Percentiles rank a stretch among this genome's conserved stretches.
Evolutionary conservation across 2,113 vertebrate genomes (phyloP).

Genomic region (Gavialis gangeticus): DNA sequence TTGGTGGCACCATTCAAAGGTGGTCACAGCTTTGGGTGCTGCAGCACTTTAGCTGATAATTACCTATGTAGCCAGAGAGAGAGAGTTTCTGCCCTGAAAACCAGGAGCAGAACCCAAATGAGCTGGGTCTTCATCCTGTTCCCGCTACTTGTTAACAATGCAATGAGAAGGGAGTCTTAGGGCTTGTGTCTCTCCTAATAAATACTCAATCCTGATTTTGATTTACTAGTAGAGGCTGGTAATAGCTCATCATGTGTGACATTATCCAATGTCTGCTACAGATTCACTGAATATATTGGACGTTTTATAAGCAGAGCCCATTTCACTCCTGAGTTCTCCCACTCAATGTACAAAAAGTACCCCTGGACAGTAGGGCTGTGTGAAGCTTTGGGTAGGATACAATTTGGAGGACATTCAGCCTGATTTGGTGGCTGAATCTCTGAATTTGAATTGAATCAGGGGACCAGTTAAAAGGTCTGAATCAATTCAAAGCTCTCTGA

Average conservation of each 20-base stretch:
- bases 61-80: not conserved
- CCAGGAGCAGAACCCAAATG: not conserved
- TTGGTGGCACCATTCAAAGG: too few species aligned
- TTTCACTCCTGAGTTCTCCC: not conserved
- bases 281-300: not conserved
- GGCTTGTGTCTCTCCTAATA: not conserved
- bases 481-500: too few species aligned
- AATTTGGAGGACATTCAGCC: too few species aligned
- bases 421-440: too few species aligned
- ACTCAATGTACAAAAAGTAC: not conserved
- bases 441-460: too few species aligned
- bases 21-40: too few species aligned
- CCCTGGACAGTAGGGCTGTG: not conserved
- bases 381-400: too few species aligned
- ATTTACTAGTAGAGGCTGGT: not conserved
- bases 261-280: not conserved
- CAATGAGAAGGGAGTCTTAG: not conserved
- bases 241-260: not conserved
- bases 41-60: too few species aligned
- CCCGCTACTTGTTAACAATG: not conserved
- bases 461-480: too few species aligned
- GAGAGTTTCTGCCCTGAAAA: not conserved
- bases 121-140: not conserved
- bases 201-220: not conserved
- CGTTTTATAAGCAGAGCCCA: not conserved